Evolutionary conservation across 2,888 invertebrate genomes (phyloP), one percentile per base, ranked within the genome.

Genomic region (Craniophora ligustri): DNA sequence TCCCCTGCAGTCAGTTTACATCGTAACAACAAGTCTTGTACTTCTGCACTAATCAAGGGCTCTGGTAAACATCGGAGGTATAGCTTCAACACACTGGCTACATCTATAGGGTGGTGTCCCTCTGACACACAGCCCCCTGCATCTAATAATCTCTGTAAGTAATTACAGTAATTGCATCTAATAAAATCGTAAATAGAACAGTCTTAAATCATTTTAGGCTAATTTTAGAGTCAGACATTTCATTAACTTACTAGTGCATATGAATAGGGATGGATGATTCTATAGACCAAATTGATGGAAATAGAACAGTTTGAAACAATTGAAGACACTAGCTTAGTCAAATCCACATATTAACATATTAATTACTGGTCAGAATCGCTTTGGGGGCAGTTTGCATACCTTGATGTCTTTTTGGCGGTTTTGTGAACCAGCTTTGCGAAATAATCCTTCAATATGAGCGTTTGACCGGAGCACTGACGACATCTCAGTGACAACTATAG

Each of bases 381-480:
- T n/a, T n/a, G n/a, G n/a, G n/a, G n/a, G n/a, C n/a, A 1, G 11
- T 13, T 3, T 13, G 11, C 10, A 79, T 84, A 97, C 96, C 91
- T 96, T 96, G 15, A 98, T 95, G 85, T 97, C 97, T 79, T 96
- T 96, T 86, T 98, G 97, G 59, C 98, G 94, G 28, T 95, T 94
- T 73, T 97, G 95, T 1, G 98, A 97, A 10, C 98, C 98, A 39
- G 97, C 97, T 92, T 98, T 98, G 5, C 98, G 94, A 85, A 98
- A 98, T 39, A 98, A 88, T 0, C 98, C 98, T 83, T 98, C 98
- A 14, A 96, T 95, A 48, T 95, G 94, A 19, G 96, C 94, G 86
- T 96, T 95, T 35, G 95, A 92, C 62, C 95, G 90, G 42, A 97
- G 94, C 74, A 95, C 95, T 45, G 95, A 93, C 72, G 96, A 96